phyloP scores from a whole-genome alignment of 2,113 vertebrate species.

The Okapia johnstoni region DNA sequence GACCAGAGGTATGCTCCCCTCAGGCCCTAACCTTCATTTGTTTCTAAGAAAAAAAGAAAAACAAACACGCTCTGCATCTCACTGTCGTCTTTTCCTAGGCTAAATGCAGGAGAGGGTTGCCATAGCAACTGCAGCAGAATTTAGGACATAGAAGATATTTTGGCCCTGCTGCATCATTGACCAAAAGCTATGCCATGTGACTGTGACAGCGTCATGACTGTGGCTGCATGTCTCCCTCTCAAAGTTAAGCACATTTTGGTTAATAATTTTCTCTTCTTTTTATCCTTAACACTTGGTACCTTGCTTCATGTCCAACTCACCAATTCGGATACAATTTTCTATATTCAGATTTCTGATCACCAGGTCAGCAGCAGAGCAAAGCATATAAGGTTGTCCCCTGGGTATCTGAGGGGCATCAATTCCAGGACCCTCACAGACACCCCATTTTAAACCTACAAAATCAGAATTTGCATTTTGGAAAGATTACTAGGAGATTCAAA shows the following conservation, averaged over 20 bases:
- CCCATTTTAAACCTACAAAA: background rate
- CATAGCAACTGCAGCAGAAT: constrained; percentile 53
- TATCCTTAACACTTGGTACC: background rate
- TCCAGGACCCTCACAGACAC: background rate
- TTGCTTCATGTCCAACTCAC: background rate
- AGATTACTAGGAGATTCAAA: background rate
- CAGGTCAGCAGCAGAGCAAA: background rate
- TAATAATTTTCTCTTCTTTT: background rate
- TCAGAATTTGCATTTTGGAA: background rate
- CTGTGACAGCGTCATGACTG: background rate
- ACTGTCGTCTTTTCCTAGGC: background rate
- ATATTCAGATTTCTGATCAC: background rate
- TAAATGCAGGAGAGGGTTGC: constrained; percentile 1
- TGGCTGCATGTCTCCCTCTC: background rate
- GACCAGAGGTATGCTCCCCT: background rate
- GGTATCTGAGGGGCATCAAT: background rate
- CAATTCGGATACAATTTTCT: background rate
- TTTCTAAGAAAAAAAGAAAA: background rate
- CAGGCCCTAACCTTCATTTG: background rate
- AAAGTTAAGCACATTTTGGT: background rate
- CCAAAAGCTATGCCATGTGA: background rate
- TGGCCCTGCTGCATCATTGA: constrained; percentile 23
- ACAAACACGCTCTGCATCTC: background rate
- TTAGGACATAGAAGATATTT: constrained; percentile 52
- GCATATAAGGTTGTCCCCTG: background rate